phyloP scores from a whole-genome alignment of 2,888 invertebrate species.

The Carcina quercana region DNA sequence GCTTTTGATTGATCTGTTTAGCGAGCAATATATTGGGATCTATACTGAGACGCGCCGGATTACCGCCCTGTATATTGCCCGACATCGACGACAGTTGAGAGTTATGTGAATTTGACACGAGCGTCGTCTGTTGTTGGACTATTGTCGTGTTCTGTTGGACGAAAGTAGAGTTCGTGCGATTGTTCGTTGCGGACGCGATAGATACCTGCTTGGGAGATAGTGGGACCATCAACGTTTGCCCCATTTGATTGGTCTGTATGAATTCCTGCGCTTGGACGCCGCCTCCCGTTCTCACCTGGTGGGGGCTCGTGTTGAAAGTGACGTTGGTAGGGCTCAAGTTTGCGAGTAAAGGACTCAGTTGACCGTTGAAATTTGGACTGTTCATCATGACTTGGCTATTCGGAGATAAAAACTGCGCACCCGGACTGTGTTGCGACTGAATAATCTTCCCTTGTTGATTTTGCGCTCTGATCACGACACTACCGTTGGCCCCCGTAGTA shows the following conservation, averaged over 20 bases:
- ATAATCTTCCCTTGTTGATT: conserved; percentile 82
- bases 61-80: conserved; percentile 37
- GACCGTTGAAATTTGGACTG: conserved; percentile 82
- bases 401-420: conserved; percentile 83
- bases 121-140: conserved; percentile 86
- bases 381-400: conserved; percentile 85
- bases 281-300: conserved; percentile 58
- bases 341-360: conserved; percentile 85
- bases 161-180: conserved; percentile 80
- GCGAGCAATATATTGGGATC: conserved; percentile 74
- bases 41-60: conserved; percentile 66
- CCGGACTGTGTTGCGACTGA: conserved; percentile 78
- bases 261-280: conserved; percentile 81
- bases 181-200: conserved; percentile 65
- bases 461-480: conserved; percentile 86
- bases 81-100: conserved; percentile 41
- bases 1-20: conserved; percentile 40
- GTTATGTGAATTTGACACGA: conserved; percentile 80
- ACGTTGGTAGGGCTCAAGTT: conserved; percentile 82
- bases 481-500: conserved; percentile 78
- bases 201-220: conserved; percentile 77
- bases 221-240: conserved; percentile 83
- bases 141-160: conserved; percentile 91
- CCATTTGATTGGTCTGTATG: conserved; percentile 80
- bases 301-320: conserved; percentile 74